Percentiles rank a stretch among this genome's conserved stretches.
phyloP scores from a whole-genome alignment of 2,888 invertebrate species.

The Diarsia dahlii region DNA sequence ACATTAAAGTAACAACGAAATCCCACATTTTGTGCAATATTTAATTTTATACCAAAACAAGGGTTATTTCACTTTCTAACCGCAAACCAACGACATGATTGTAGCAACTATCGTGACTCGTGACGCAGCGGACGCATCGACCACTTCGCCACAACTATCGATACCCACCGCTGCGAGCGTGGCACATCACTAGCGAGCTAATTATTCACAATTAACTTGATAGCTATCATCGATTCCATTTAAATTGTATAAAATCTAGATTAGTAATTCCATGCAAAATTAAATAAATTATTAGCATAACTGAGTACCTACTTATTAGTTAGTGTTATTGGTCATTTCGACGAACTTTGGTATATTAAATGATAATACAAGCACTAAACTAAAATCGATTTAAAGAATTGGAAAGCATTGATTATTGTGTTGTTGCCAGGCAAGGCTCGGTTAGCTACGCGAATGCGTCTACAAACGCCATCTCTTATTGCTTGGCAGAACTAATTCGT shows the following conservation, averaged over 20 bases:
- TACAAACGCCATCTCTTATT: slow-evolving; percentile 75
- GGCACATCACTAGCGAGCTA: slow-evolving; percentile 67
- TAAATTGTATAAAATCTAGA: slow-evolving; percentile 41
- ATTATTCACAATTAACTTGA: slow-evolving; percentile 37
- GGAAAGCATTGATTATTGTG: slow-evolving; percentile 56
- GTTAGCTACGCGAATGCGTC: slow-evolving; percentile 40
- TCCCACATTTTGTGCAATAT: slow-evolving; percentile 77
- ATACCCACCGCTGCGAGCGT: slow-evolving; percentile 36
- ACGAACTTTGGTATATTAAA: slow-evolving; percentile 35
- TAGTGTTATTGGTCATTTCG: slow-evolving; percentile 13
- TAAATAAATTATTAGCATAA: neutral
- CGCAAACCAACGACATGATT: slow-evolving; percentile 76
- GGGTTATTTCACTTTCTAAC: slow-evolving; percentile 83
- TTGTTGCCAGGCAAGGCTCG: slow-evolving; percentile 67
- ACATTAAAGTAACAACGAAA: slow-evolving; percentile 63
- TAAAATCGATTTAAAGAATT: slow-evolving; percentile 64
- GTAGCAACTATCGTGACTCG: slow-evolving; percentile 72
- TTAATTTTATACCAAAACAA: slow-evolving; percentile 75
- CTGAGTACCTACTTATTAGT: neutral
- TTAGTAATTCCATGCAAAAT: slow-evolving; percentile 18
- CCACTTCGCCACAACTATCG: slow-evolving; percentile 58
- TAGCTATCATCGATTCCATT: slow-evolving; percentile 29
- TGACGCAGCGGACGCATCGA: slow-evolving; percentile 62
- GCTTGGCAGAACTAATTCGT: slow-evolving; percentile 51
- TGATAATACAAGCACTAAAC: slow-evolving; percentile 62